Percentiles rank a stretch among this genome's conserved stretches.
Conservation (phyloP, 2,888 invertebrate species). For the Nezara viridula region DNA sequence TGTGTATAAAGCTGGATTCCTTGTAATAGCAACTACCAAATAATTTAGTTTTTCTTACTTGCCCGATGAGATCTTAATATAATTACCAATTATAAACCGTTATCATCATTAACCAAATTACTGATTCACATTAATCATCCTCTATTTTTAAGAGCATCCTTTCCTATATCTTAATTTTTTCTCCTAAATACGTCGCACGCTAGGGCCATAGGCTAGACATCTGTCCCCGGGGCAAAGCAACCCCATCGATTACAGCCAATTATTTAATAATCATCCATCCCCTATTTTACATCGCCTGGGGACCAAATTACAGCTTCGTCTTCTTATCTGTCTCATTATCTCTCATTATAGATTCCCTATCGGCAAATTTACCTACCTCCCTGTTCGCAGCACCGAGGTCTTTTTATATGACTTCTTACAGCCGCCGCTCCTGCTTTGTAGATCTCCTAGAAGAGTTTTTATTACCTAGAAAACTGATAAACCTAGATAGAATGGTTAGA, state of each 20-base stretch:
- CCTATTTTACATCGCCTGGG: slow-evolving; percentile 38
- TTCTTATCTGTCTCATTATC: slow-evolving; percentile 41
- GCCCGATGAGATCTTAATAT: no score
- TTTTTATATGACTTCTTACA: slow-evolving; percentile 19
- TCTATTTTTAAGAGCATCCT: not conserved
- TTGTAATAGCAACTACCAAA: not conserved
- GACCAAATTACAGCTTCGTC: slow-evolving; percentile 41
- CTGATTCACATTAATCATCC: not conserved
- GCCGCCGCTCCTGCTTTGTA: not conserved
- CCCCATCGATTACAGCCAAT: slow-evolving; percentile 44
- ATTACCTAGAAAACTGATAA: not conserved
- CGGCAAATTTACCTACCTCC: slow-evolving; percentile 38
- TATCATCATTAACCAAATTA: slow-evolving; percentile 19
- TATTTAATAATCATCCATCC: slow-evolving; percentile 45
- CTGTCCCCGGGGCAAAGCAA: slow-evolving; percentile 8
- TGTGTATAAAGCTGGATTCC: not conserved
- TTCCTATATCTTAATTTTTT: slow-evolving; percentile 22
- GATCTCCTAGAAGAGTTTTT: not conserved
- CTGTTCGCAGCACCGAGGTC: not conserved
- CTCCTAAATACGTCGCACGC: slow-evolving; percentile 32
- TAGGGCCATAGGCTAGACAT: not conserved
- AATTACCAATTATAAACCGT: not conserved
- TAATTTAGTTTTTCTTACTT: not conserved
- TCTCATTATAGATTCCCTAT: slow-evolving; percentile 47
- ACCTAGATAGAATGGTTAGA: not conserved